phyloP scores from a whole-genome alignment of 2,888 invertebrate species.

The Spisula solida region DNA sequence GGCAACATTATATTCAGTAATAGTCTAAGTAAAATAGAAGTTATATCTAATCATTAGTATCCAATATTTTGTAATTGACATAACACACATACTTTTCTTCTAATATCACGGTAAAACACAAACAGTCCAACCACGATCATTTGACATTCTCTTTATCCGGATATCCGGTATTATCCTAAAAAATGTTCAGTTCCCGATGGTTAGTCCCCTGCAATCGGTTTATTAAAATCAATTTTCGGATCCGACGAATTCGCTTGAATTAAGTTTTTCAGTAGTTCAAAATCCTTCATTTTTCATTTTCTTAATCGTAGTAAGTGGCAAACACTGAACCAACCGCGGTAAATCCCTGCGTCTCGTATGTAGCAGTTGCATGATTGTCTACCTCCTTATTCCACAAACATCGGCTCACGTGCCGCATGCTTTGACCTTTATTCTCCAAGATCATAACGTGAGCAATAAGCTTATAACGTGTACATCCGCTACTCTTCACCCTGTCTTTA shows the following conservation, averaged over 20 bases:
- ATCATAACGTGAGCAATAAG: conserved; percentile 79
- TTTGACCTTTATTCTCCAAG: conserved; percentile 77
- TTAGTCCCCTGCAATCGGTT: neutral
- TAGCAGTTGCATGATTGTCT: conserved; percentile 80
- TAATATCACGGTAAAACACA: neutral
- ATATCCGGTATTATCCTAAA: no score
- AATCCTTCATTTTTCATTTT: neutral
- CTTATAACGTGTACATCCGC: conserved; percentile 79
- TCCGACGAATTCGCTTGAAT: neutral
- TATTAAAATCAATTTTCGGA: neutral
- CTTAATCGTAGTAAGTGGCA: conserved; percentile 78
- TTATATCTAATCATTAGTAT: neutral
- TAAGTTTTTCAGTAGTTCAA: neutral
- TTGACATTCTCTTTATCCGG: conserved; percentile 55
- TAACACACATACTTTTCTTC: neutral
- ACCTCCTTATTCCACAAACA: conserved; percentile 78
- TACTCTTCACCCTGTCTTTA: conserved; percentile 78
- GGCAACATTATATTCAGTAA: neutral
- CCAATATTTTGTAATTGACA: neutral
- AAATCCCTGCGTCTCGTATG: conserved; percentile 76
- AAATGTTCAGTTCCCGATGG: neutral
- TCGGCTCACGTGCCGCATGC: conserved; percentile 76
- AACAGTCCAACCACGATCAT: neutral
- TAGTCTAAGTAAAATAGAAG: neutral
- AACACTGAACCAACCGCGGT: conserved; percentile 80